Conservation (phyloP, 2,888 invertebrate species). For the Pinctada fucata region DNA sequence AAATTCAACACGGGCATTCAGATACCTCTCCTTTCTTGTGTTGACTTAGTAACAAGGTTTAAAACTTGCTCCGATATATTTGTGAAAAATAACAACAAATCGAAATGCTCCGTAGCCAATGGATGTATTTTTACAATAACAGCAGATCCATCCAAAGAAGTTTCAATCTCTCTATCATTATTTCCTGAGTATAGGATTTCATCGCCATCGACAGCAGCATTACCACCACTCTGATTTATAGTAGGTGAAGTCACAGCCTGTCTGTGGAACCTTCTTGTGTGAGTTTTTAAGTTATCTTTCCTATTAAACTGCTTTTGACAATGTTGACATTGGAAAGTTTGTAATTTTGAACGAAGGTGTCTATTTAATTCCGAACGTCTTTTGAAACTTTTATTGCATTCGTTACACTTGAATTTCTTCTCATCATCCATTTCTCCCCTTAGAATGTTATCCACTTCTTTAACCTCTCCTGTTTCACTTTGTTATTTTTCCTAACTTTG, state of each 20-base stretch:
- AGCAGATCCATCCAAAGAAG: conserved; percentile 16
- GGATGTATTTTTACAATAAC: conserved; percentile 12
- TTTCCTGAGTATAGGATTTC: conserved; percentile 1
- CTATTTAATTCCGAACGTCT: conserved; percentile 4
- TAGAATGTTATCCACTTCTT: not conserved
- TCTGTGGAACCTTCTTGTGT: conserved; percentile 7
- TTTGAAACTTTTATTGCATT: conserved; percentile 5
- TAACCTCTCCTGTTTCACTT: not conserved
- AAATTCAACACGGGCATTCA: conserved; percentile 8
- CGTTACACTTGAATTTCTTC: conserved; percentile 10
- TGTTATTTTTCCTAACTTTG: not conserved
- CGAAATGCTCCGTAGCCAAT: conserved; percentile 13
- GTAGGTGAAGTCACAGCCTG: not conserved
- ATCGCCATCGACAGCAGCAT: not conserved
- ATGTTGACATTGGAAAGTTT: conserved; percentile 10
- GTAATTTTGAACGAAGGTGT: conserved; percentile 3
- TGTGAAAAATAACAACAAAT: conserved; percentile 20
- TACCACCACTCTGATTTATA: conserved; percentile 3
- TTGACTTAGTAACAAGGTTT: not conserved
- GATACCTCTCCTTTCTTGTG: conserved; percentile 6
- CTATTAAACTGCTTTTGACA: conserved; percentile 13
- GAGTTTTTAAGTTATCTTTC: conserved; percentile 17
- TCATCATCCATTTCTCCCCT: not conserved
- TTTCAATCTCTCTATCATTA: conserved; percentile 9
- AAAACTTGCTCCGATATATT: conserved; percentile 9